Evolutionary conservation across 2,113 vertebrate genomes (phyloP), one percentile per base, ranked within the genome.

Genomic region (Barnardius zonarius): DNA sequence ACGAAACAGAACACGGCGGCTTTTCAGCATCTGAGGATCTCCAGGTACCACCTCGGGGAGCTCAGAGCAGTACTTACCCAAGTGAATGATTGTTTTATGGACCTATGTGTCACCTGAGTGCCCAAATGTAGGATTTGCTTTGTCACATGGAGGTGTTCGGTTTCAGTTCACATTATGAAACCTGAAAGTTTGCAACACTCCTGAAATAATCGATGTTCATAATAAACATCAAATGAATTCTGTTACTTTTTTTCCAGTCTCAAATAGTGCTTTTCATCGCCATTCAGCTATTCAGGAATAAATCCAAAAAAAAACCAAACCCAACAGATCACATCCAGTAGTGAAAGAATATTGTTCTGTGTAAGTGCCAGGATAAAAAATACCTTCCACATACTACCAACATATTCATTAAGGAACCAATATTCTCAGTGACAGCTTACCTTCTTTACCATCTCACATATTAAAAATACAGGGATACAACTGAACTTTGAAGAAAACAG

Each of bases 141-240:
- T 95, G 73, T 83, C 59, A 49, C 19, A n/a, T 44, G 37, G 74
- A 70, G 24, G 14, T 35, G 3, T 82, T 89, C 48, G 7, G 13
- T 75, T 96, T 88, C 57, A 54, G 43, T 63, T 92, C 68, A n/a
- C 30, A 51, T 91, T 79, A 84, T 70, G 84, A 95, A 90, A 92
- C 20, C 51, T 57, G 78, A 57, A 83, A 75, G 63, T 7, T 28
- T 88, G 28, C 18, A 84, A 33, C 17, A 77, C 37, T 94, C n/a
- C 43, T 55, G 67, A 85, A 95, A 64, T 81, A 68, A 70, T 82
- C 44, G 62, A 13, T 25, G 20, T 89, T 92, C 19, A 17, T 75
- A 90, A 62, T 48, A 89, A 78, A 30, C 7, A 55, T 59, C 55
- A 44, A 12, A 73, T 63, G 14, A 90, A 83, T 51, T 63, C 7